These are phyloP conservation scores for Lymantria monacha DNA, from an alignment of 2,888 invertebrate species.

Conservation along the genomic window DNA sequence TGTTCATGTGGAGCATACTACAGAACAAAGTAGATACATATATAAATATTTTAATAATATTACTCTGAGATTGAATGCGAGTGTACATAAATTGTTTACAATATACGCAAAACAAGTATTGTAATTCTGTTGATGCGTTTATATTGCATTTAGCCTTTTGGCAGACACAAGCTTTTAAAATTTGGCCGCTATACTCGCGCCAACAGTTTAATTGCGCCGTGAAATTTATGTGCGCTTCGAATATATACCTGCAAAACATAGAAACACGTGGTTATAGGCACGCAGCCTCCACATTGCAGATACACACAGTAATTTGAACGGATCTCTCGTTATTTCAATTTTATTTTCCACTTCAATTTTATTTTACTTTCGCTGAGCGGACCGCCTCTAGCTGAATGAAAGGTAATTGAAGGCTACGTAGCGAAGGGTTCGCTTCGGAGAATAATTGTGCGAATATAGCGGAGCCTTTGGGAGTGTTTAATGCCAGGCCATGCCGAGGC, in stretches of 20 bases:
- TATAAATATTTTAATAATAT: slow-evolving; percentile 23
- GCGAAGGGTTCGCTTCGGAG: slow-evolving; percentile 75
- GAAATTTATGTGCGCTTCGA: slow-evolving; percentile 44
- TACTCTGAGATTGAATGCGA: slow-evolving; percentile 41
- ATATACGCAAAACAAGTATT: slow-evolving; percentile 38
- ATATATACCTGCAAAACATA: slow-evolving; percentile 42
- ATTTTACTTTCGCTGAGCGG: slow-evolving; percentile 64
- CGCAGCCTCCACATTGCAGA: slow-evolving; percentile 43
- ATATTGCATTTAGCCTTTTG: slow-evolving; percentile 35
- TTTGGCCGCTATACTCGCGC: slow-evolving; percentile 41
- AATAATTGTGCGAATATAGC: slow-evolving; percentile 78
- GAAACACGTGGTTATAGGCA: slow-evolving; percentile 32
- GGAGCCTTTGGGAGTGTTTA: slow-evolving; percentile 74
- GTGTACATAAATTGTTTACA: slow-evolving; percentile 55
- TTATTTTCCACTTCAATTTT: slow-evolving; percentile 74
- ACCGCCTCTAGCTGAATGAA: slow-evolving; percentile 71
- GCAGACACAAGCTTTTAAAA: slow-evolving; percentile 38
- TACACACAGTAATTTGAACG: slow-evolving; percentile 60
- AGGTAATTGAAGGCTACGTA: slow-evolving; percentile 77
- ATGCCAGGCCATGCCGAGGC: slow-evolving; percentile 70
- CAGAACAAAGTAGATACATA: slow-evolving; percentile 17
- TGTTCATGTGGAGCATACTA: slow-evolving; percentile 31
- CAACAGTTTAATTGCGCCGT: slow-evolving; percentile 51
- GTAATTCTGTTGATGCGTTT: slow-evolving; percentile 27
- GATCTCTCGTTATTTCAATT: slow-evolving; percentile 67